Percentiles rank a stretch among this genome's conserved stretches.
Evolutionary conservation across 2,888 invertebrate species (phyloP).

Genomic region (Invenusta paracnida): DNA sequence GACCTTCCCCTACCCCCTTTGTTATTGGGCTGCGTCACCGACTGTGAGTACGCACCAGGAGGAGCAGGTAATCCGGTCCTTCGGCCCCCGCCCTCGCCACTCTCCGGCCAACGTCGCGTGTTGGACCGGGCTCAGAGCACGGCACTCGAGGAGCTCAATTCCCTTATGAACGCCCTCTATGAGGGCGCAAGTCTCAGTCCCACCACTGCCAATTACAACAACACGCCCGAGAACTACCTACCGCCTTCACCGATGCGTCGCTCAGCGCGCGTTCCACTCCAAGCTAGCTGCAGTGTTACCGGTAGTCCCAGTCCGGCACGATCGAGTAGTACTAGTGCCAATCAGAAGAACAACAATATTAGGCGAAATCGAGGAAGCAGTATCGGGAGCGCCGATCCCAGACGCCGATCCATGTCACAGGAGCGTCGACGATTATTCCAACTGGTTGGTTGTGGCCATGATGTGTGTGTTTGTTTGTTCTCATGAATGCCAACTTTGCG

Average conservation of each 20-base stretch:
- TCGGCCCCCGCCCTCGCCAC: background rate
- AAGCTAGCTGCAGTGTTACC: background rate
- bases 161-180: background rate
- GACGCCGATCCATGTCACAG: background rate
- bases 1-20: no score
- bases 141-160: background rate
- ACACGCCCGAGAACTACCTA: no score
- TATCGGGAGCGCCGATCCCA: no score
- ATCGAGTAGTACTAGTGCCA: background rate
- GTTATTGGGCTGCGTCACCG: no score
- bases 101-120: no score
- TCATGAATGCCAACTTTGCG: no score
- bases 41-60: no score
- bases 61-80: no score
- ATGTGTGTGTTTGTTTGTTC: no score
- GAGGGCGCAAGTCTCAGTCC: background rate
- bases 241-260: background rate
- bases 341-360: background rate
- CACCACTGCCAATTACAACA: no score
- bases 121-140: background rate
- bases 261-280: background rate
- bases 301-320: background rate
- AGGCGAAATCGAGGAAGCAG: no score
- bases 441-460: background rate
- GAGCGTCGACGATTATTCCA: background rate